Conservation (phyloP, 2,888 invertebrate genomes). For the Tetanocera ferruginea region DNA sequence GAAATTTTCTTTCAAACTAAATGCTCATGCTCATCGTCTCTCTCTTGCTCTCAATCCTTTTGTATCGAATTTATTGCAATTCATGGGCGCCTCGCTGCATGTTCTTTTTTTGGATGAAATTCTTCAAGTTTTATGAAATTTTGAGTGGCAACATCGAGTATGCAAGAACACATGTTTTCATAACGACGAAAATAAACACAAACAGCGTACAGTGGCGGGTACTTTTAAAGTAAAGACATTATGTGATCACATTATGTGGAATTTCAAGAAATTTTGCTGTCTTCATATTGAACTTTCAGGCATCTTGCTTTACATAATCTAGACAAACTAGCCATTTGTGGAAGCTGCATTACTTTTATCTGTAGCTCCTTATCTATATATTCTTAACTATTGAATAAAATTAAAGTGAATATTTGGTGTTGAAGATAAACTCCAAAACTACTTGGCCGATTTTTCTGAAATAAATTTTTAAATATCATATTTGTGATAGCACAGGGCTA, state of each 20-base stretch:
- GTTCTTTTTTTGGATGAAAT: conserved; percentile 53
- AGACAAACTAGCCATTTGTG: too few relatives aligned
- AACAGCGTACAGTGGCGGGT: conserved; percentile 37
- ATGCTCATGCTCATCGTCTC: not conserved
- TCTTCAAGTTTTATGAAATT: conserved; percentile 39
- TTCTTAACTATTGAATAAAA: too few relatives aligned
- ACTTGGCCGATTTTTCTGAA: too few relatives aligned
- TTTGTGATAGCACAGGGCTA: too few relatives aligned
- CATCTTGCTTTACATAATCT: too few relatives aligned
- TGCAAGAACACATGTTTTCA: conserved; percentile 49
- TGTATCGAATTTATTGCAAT: conserved; percentile 26
- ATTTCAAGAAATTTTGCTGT: too few relatives aligned
- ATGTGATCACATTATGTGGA: not conserved
- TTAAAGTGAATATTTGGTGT: too few relatives aligned
- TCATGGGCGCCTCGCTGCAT: conserved; percentile 47
- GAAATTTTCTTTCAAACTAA: conserved; percentile 30
- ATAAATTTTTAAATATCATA: too few relatives aligned
- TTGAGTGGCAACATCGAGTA: conserved; percentile 44
- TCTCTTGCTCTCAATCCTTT: not conserved
- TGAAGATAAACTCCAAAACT: too few relatives aligned
- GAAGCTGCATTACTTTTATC: too few relatives aligned
- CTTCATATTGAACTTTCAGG: too few relatives aligned
- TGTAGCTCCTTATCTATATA: too few relatives aligned
- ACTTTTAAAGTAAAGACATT: not conserved
- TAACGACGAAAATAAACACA: conserved; percentile 44